Percentiles rank a stretch among this genome's conserved stretches.
phyloP scores from a whole-genome alignment of 2,113 vertebrate species.

The Ailuropoda melanoleuca region DNA sequence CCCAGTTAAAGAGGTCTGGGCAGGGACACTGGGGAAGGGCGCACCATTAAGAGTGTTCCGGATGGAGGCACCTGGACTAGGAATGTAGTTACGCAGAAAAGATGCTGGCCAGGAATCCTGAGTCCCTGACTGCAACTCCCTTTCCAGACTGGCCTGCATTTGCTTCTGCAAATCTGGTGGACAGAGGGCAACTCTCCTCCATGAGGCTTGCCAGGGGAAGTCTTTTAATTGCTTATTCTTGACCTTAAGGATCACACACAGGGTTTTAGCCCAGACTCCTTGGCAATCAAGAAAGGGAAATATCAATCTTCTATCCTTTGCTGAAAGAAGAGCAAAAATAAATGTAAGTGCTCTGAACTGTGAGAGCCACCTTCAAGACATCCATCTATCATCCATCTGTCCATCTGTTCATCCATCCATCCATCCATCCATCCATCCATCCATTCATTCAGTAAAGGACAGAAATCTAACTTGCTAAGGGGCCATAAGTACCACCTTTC shows the following conservation, averaged over 20 bases:
- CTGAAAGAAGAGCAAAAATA: not conserved
- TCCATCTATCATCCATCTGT: not conserved
- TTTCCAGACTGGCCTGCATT: not conserved
- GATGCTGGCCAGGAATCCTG: too few species aligned
- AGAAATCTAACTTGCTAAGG: not conserved
- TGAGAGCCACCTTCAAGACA: not conserved
- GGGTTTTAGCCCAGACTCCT: not conserved
- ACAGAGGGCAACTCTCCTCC: not conserved
- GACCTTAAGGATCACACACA: not conserved
- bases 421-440: not conserved
- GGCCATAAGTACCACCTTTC: not conserved
- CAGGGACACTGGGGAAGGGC: not conserved
- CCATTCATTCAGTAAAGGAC: not conserved
- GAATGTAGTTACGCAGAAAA: too few species aligned
- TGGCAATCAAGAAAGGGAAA: not conserved
- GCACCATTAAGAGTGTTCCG: not conserved
- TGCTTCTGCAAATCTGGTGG: rapidly evolving
- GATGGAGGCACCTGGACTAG: not conserved
- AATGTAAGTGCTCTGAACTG: not conserved
- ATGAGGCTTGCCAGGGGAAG: not conserved
- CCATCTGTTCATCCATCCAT: too few species aligned
- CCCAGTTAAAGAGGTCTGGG: too few species aligned
- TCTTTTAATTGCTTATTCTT: not conserved
- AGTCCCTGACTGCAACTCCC: too few species aligned
- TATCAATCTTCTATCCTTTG: not conserved